Evolutionary conservation across 2,888 invertebrate species (phyloP).

Genomic region (Epinotia bilunana): DNA sequence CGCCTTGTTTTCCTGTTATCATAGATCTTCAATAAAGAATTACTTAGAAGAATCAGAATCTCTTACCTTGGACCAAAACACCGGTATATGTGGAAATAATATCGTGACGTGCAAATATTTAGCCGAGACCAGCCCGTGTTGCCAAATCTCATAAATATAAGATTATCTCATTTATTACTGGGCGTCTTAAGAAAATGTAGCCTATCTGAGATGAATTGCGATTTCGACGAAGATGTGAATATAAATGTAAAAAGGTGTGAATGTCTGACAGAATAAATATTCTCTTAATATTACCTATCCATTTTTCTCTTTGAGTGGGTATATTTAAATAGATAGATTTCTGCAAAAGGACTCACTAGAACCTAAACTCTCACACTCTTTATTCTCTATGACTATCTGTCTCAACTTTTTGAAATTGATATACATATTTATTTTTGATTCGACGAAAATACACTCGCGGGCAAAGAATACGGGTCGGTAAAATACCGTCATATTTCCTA

Average conservation of each 20-base stretch:
- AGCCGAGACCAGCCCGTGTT: neutral
- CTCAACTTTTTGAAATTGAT: no score
- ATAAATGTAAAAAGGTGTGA: no score
- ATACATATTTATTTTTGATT: no score
- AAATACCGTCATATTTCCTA: no score
- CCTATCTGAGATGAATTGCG: neutral
- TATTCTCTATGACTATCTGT: no score
- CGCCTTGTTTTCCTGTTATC: neutral
- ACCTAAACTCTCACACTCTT: no score
- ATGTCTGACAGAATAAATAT: neutral
- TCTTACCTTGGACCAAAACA: conserved; percentile 13
- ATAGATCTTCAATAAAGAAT: neutral
- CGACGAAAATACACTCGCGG: no score
- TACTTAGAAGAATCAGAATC: neutral
- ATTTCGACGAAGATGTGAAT: neutral
- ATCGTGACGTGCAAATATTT: conserved; percentile 40
- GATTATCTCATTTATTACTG: conserved; percentile 22
- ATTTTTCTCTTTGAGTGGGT: no score
- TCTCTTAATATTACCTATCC: neutral
- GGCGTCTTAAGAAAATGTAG: neutral
- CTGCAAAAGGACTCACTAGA: no score
- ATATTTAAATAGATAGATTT: no score
- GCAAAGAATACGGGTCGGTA: no score
- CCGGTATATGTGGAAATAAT: conserved; percentile 21
- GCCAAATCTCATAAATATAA: conserved; percentile 31